Percentiles rank a stretch among this genome's conserved stretches.
phyloP scores from a whole-genome alignment of 2,797 vertebrate species.

The Huso huso region DNA sequence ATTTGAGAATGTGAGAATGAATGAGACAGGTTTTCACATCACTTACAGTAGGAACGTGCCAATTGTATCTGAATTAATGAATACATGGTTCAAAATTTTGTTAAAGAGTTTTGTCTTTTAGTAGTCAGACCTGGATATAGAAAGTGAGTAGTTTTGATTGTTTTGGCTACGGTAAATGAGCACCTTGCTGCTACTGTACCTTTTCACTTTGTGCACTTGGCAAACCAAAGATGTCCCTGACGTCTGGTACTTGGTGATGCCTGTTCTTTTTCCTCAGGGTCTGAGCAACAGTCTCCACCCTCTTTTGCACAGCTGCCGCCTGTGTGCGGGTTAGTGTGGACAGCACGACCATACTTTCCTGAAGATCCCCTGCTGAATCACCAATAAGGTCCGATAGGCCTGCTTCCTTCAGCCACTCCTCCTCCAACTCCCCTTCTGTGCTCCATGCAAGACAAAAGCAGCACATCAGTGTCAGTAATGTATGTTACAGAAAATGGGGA shows the following conservation, averaged over 20 bases:
- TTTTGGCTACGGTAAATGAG: background rate
- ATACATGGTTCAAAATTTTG: too few species aligned
- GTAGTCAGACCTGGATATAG: too few species aligned
- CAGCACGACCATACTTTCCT: slow-evolving; percentile 74
- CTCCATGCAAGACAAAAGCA: background rate
- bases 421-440: slow-evolving; percentile 88
- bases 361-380: slow-evolving; percentile 66
- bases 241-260: slow-evolving; percentile 80
- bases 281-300: slow-evolving; percentile 76
- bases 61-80: too few species aligned
- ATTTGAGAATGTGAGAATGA: too few species aligned
- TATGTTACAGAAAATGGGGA: too few species aligned
- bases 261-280: slow-evolving; percentile 82
- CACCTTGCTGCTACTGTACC: slow-evolving; percentile 38
- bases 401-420: slow-evolving; percentile 89
- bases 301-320: slow-evolving; percentile 78
- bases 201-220: slow-evolving; percentile 53
- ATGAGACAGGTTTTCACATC: too few species aligned
- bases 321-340: slow-evolving; percentile 86
- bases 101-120: too few species aligned
- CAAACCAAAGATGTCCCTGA: slow-evolving; percentile 87
- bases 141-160: too few species aligned
- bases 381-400: slow-evolving; percentile 78
- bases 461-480: too few species aligned
- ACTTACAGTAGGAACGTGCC: too few species aligned